phyloP scores from a whole-genome alignment of 53 echinoderm and acorn worm species.

The Temnopleurus reevesii region DNA sequence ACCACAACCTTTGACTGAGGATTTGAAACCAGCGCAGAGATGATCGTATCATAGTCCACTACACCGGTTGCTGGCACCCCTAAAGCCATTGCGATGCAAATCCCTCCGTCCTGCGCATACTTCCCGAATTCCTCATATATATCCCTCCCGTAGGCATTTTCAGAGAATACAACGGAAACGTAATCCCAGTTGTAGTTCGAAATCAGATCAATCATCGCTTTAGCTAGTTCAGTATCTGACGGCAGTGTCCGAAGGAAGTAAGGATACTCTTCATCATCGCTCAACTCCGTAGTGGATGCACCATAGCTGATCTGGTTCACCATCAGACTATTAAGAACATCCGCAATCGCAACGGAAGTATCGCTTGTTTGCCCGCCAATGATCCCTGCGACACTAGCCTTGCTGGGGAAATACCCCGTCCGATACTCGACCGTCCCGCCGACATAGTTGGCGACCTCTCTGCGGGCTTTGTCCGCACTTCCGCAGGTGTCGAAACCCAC shows the following conservation, averaged over 20 bases:
- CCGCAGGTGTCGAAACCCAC: conserved; percentile 90
- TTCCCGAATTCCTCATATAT: conserved; percentile 55
- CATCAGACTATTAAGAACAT: conserved; percentile 58
- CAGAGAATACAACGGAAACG: conserved; percentile 77
- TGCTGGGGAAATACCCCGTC: conserved; percentile 63
- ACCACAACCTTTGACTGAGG: conserved; percentile 71
- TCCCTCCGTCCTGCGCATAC: neutral
- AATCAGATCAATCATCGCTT: conserved; percentile 77
- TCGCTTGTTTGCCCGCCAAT: conserved; percentile 86
- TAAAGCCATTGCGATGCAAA: conserved; percentile 81
- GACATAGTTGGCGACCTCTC: conserved; percentile 79
- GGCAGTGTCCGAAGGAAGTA: conserved; percentile 90
- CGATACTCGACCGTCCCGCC: conserved; percentile 84
- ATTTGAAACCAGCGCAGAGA: conserved; percentile 54
- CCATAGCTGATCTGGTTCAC: conserved; percentile 78
- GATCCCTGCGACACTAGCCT: conserved; percentile 74
- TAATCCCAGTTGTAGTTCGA: conserved; percentile 69
- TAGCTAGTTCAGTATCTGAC: conserved; percentile 77
- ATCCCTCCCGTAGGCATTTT: conserved; percentile 79
- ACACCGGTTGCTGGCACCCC: conserved; percentile 13
- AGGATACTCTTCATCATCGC: conserved; percentile 64
- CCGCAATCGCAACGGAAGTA: conserved; percentile 71
- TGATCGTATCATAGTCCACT: conserved; percentile 50
- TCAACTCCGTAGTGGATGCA: conserved; percentile 75
- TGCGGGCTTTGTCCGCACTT: conserved; percentile 65